A percentile compares a stretch with the other conserved stretches of the same genome.
Evolutionary conservation across 2,888 invertebrate species (phyloP).

Genomic region (Callinectes sapidus): DNA sequence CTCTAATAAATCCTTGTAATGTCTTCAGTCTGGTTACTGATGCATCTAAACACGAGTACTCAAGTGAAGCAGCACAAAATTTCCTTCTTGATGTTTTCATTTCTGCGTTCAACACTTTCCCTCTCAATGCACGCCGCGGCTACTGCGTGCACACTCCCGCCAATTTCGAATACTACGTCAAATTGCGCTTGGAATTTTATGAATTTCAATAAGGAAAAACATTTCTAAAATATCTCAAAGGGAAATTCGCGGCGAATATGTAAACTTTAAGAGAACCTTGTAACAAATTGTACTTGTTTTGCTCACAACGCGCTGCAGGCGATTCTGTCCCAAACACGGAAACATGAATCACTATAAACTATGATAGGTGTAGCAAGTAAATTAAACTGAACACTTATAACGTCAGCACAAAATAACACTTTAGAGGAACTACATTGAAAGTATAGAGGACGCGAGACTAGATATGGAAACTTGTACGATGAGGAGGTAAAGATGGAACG

Average conservation of each 20-base stretch:
- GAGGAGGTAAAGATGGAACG: neutral
- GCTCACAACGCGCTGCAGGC: neutral
- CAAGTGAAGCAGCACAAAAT: neutral
- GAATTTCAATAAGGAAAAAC: neutral
- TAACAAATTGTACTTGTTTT: conserved; percentile 19
- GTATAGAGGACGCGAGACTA: neutral
- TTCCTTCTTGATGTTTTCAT: neutral
- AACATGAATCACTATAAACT: neutral
- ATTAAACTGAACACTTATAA: neutral
- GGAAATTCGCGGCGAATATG: neutral
- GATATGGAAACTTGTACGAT: neutral
- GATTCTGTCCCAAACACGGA: neutral
- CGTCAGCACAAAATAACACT: neutral
- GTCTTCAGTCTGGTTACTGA: neutral
- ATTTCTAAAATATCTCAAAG: neutral
- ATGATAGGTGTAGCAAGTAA: neutral
- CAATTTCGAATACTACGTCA: neutral
- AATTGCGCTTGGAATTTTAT: neutral
- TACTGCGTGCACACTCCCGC: neutral
- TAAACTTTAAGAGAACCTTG: neutral
- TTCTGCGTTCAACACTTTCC: neutral
- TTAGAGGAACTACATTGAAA: neutral
- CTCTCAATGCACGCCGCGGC: neutral
- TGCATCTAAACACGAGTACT: neutral
- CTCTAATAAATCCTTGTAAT: too few relatives aligned